Percentiles rank a stretch among this genome's conserved stretches.
Conservation (phyloP, 1,140 invertebrate species). For the Anoplolepis gracilipes region DNA sequence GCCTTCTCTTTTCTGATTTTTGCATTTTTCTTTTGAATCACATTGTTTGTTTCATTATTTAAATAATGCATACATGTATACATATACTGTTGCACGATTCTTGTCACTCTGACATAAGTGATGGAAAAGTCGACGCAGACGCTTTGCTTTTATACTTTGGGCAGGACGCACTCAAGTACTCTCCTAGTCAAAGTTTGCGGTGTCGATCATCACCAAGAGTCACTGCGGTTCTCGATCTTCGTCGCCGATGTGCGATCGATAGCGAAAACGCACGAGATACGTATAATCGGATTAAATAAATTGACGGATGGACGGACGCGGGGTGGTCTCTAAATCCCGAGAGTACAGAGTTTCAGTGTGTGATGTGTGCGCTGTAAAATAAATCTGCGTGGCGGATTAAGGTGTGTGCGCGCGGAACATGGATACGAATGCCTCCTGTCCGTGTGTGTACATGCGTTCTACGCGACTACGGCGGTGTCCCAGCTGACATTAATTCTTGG, state of each 20-base stretch:
- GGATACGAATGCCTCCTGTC: too few species aligned
- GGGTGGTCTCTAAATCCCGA: constrained; percentile 74
- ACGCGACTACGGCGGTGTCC: not conserved
- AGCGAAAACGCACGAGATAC: constrained; percentile 77
- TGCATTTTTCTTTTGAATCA: not conserved
- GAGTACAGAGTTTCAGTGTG: constrained; percentile 62
- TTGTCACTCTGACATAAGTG: constrained; percentile 13
- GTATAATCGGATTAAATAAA: constrained; percentile 82
- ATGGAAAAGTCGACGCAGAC: not conserved
- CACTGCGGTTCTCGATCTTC: constrained; percentile 56
- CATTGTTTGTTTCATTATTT: not conserved
- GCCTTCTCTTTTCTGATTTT: not conserved
- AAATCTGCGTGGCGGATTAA: constrained; percentile 78
- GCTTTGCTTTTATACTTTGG: constrained; percentile 9
- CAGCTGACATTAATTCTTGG: constrained; percentile 71
- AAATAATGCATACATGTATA: not conserved
- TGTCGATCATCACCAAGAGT: constrained; percentile 67
- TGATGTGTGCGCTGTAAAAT: constrained; percentile 79
- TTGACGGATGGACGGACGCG: constrained; percentile 78
- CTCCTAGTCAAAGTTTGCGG: not conserved
- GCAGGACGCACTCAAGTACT: not conserved
- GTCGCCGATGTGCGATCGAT: constrained; percentile 73
- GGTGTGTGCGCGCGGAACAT: not conserved
- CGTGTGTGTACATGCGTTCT: not conserved
- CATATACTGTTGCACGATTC: constrained; percentile 4